Conservation (phyloP, 2,797 vertebrate genomes). For the Peromyscus melanophrys region DNA sequence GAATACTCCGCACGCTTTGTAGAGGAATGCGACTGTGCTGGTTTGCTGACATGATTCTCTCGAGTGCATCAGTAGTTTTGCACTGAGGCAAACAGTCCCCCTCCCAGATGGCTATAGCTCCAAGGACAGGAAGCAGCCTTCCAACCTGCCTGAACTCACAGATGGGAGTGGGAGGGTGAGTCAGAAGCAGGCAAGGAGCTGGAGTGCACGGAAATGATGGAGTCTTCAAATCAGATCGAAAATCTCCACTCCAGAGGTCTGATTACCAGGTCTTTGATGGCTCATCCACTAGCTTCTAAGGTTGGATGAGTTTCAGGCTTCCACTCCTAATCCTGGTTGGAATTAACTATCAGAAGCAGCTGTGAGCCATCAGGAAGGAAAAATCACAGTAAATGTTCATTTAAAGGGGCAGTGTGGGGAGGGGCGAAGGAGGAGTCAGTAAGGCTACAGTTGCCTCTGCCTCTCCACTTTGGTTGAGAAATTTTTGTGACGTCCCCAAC, state of each 20-base stretch:
- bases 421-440: background rate
- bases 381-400: slow-evolving; percentile 49
- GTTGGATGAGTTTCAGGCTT: slow-evolving; percentile 34
- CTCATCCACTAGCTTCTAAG: background rate
- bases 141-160: slow-evolving; percentile 60
- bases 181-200: slow-evolving; percentile 24
- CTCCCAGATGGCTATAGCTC: slow-evolving; percentile 22
- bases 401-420: background rate
- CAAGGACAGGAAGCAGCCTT: slow-evolving; percentile 69
- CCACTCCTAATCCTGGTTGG: slow-evolving; percentile 30
- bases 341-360: slow-evolving; percentile 38
- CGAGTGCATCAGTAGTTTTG: background rate
- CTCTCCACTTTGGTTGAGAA: background rate
- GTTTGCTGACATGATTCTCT: slow-evolving; percentile 35
- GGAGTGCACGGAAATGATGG: background rate
- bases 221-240: slow-evolving; percentile 59
- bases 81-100: slow-evolving; percentile 17
- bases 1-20: background rate
- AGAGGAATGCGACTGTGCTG: background rate
- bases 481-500: background rate
- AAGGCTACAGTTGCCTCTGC: background rate
- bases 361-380: slow-evolving; percentile 32
- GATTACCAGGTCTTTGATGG: slow-evolving; percentile 45
- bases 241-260: slow-evolving; percentile 42
- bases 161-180: slow-evolving; percentile 75